Base-by-base conservation (phyloP, 2,888 invertebrate genomes). In the Tachina grossa region DNA sequence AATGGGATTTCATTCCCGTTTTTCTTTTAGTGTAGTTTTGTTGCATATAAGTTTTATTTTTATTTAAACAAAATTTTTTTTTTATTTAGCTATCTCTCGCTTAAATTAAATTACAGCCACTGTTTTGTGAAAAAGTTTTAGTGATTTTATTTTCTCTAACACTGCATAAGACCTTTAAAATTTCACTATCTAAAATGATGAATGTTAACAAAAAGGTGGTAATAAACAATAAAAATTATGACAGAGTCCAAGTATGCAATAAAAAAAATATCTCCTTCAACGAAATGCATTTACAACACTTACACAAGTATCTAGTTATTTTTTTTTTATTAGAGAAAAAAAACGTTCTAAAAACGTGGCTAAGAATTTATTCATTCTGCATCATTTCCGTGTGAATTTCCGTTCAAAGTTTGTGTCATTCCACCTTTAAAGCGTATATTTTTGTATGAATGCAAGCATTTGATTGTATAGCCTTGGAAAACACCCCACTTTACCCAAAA, bases 321-420 rank as follows among this genome's bases (percentile, higher is more conserved):
- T 47, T 57, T 57, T n/a, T 47, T 57, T 57, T n/a, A n/a, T 45
- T 80, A 9, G 1, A 31, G 39, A 31, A 49, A 31, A 31, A 31
- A 31, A 31, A 31, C 6, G 6, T 31, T 43, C 47, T 68, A 68
- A 72, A 83, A 76, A 75, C 57, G 43, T 74, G 74, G 43, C n/a
- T 55, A 61, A 61, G 47, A 74, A 74, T 61, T 61, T 74, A 65
- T 43, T 53, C n/a, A 43, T 63, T 74, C 86, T 86, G 87, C 87
- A 88, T 88, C 88, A 89, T 90, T 91, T 90, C 90, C 91, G 90
- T 91, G 90, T 90, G 91, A 90, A 90, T 90, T 91, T 90, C 90
- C 91, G 90, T 88, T 91, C 89, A 55, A 22, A 74, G 61, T 83
- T 79, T 51, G 49, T 78, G 83, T 78, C 51, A 69, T 75, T 84